Evolutionary conservation across 2,888 invertebrate genomes (phyloP).

Genomic region (Pherbina coryleti): DNA sequence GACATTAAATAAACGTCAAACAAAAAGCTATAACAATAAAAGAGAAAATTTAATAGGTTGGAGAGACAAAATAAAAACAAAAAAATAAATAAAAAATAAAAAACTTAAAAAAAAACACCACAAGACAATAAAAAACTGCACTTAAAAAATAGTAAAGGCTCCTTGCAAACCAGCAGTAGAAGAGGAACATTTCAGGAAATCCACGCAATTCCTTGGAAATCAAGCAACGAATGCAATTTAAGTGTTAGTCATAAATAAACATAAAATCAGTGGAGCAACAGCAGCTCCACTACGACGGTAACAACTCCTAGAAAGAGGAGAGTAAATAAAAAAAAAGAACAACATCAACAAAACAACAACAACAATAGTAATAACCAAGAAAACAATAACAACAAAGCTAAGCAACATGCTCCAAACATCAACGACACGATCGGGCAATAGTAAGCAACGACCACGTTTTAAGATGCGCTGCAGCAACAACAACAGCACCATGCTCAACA

Average conservation of each 20-base stretch:
- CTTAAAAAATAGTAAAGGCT: neutral
- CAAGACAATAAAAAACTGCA: neutral
- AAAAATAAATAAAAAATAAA: neutral
- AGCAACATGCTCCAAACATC: constrained; percentile 25
- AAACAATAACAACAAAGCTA: neutral
- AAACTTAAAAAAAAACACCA: neutral
- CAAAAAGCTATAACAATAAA: no score
- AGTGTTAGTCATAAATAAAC: constrained; percentile 21
- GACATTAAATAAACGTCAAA: no score
- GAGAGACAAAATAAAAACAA: neutral
- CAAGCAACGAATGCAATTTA: constrained; percentile 13
- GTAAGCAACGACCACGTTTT: neutral
- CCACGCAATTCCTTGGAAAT: constrained; percentile 11
- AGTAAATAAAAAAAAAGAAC: neutral
- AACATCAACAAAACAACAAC: neutral
- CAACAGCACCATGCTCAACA: constrained; percentile 4
- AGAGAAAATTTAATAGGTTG: neutral
- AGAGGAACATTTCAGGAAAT: neutral
- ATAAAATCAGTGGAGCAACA: constrained; percentile 6
- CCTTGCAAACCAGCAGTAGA: no score
- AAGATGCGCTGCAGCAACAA: neutral
- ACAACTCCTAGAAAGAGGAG: neutral
- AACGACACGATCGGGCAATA: constrained; percentile 29
- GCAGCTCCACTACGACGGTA: neutral
- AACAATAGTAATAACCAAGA: neutral